phyloP scores from a whole-genome alignment of 2,113 vertebrate species.

The Orthochromis indermauri region DNA sequence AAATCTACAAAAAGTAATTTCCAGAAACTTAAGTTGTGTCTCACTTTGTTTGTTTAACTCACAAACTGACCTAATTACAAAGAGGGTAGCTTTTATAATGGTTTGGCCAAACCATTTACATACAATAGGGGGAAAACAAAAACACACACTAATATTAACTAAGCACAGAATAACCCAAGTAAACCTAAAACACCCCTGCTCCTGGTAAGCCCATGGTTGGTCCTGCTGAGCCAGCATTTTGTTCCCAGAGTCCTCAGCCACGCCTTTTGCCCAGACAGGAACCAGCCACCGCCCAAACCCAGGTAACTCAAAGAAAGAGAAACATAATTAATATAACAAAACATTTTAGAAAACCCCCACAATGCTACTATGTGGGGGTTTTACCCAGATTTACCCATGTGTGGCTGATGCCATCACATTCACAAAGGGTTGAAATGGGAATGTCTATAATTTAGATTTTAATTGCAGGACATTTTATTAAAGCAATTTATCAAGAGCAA shows the following conservation, averaged over 20 bases:
- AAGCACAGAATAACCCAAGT: not conserved
- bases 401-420: not conserved
- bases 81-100: not conserved
- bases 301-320: not conserved
- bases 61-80: not conserved
- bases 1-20: not conserved
- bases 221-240: not conserved
- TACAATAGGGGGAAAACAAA: not conserved
- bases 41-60: not conserved
- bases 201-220: not conserved
- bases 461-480: not conserved
- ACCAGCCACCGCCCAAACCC: not conserved
- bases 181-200: not conserved
- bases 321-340: not conserved
- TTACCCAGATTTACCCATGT: not conserved
- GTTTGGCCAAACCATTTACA: not conserved
- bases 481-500: not conserved
- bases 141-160: not conserved
- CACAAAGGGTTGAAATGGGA: not conserved
- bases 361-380: not conserved
- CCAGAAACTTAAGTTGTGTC: not conserved
- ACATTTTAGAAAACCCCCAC: rapidly evolving
- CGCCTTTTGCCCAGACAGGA: not conserved
- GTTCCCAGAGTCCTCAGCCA: not conserved
- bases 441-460: not conserved